These are phyloP conservation scores for Drosophila tani DNA, from an alignment of 1,140 invertebrate species.

Conservation along the genomic window DNA sequence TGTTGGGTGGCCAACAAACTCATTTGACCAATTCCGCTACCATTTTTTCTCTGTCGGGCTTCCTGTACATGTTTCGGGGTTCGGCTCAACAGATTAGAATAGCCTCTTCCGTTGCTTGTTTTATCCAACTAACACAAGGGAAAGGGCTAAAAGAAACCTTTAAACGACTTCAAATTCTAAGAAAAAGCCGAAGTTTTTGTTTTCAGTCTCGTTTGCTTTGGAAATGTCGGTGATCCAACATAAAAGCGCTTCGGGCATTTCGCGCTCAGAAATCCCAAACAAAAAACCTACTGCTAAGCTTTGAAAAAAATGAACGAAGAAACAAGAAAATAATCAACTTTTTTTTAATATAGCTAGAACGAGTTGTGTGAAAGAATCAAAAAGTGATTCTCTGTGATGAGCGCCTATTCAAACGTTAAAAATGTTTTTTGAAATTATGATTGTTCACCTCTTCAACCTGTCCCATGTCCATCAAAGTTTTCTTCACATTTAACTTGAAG, in stretches of 20 bases:
- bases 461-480: conserved; percentile 59
- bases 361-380: conserved; percentile 18
- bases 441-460: conserved; percentile 17
- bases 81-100: conserved; percentile 2
- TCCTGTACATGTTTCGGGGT: conserved; percentile 16
- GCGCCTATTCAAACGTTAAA: conserved; percentile 21
- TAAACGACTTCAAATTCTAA: conserved; percentile 14
- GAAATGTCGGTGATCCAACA: conserved; percentile 25
- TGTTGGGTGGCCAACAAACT: background rate
- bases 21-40: conserved; percentile 17
- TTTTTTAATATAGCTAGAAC: conserved; percentile 24
- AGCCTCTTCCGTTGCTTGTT: conserved; percentile 55
- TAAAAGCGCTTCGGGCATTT: conserved; percentile 7
- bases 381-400: conserved; percentile 10
- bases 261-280: background rate
- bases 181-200: conserved; percentile 30
- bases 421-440: conserved; percentile 13
- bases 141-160: conserved; percentile 15
- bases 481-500: conserved; percentile 36
- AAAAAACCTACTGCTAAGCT: conserved; percentile 3
- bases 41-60: background rate
- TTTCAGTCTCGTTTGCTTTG: conserved; percentile 30
- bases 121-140: conserved; percentile 22
- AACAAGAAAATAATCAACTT: conserved; percentile 24
- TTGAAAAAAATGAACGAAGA: conserved; percentile 21